Conservation (phyloP, 2,113 vertebrate genomes). For the Salminus brasiliensis region DNA sequence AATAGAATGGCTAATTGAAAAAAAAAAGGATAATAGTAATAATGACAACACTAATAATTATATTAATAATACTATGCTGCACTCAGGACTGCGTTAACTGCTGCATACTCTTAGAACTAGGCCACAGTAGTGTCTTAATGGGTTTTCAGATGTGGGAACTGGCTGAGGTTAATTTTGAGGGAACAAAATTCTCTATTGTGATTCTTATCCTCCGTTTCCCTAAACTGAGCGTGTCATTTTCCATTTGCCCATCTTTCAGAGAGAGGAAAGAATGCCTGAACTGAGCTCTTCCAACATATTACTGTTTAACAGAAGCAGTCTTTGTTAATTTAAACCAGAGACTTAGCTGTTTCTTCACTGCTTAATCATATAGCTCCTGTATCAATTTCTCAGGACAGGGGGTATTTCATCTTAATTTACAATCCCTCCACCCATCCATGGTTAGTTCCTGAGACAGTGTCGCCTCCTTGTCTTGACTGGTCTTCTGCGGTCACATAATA, state of each 20-base stretch:
- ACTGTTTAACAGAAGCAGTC: conserved; percentile 1
- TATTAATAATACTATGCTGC: too few species aligned
- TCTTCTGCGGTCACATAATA: conserved; percentile 40
- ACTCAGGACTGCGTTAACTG: too few species aligned
- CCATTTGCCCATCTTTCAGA: neutral
- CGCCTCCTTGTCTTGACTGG: conserved; percentile 32
- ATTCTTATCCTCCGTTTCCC: neutral
- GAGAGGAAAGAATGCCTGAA: neutral
- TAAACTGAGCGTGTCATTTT: neutral
- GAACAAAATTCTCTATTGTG: neutral
- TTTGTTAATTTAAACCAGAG: conserved; percentile 14
- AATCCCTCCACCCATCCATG: neutral
- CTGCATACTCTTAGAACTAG: neutral
- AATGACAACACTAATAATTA: too few species aligned
- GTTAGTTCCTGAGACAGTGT: conserved; percentile 11
- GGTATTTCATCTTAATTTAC: conserved; percentile 12
- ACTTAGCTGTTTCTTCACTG: conserved; percentile 11
- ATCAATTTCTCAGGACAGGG: conserved; percentile 5
- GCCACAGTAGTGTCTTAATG: neutral
- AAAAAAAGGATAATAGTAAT: too few species aligned
- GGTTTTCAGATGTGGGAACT: neutral
- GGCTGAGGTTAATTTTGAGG: too few species aligned
- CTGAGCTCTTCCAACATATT: neutral
- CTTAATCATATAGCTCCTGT: neutral
- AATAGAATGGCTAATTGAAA: too few species aligned